A percentile compares a stretch with the other conserved stretches of the same genome.
Evolutionary conservation across 2,888 invertebrate genomes (phyloP).

Genomic region (Agrochola lychnidis): DNA sequence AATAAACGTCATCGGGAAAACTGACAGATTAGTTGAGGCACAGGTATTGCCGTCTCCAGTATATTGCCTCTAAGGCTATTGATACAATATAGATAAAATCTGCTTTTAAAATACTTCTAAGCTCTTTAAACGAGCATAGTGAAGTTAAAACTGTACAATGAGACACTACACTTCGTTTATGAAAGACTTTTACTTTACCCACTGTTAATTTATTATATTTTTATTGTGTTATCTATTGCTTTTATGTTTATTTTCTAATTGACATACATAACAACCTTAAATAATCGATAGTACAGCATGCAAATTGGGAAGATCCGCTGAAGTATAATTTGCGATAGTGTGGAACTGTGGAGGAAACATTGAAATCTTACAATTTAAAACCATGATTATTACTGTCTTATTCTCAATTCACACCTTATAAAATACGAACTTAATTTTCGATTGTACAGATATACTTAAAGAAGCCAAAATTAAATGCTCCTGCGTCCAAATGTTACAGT

Average conservation of each 20-base stretch:
- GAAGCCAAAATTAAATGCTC: conserved; percentile 56
- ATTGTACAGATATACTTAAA: conserved; percentile 51
- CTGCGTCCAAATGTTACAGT: conserved; percentile 13
- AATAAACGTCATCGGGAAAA: not conserved
- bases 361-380: conserved; percentile 41
- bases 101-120: conserved; percentile 40
- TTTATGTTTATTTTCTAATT: conserved; percentile 33
- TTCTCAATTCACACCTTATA: conserved; percentile 55
- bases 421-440: conserved; percentile 56
- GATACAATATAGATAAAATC: conserved; percentile 40
- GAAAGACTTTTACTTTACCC: conserved; percentile 57
- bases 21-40: not conserved
- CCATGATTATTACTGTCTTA: conserved; percentile 52
- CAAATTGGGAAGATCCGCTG: conserved; percentile 8
- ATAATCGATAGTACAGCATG: conserved; percentile 39
- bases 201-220: conserved; percentile 29
- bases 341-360: conserved; percentile 8
- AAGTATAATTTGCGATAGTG: conserved; percentile 16
- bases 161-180: conserved; percentile 62
- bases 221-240: conserved; percentile 25
- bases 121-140: conserved; percentile 44
- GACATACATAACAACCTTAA: conserved; percentile 52
- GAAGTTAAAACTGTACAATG: conserved; percentile 58
- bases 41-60: conserved; percentile 35
- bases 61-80: conserved; percentile 14